Conservation (phyloP, 2,797 vertebrate species). For the Alauda arvensis region DNA sequence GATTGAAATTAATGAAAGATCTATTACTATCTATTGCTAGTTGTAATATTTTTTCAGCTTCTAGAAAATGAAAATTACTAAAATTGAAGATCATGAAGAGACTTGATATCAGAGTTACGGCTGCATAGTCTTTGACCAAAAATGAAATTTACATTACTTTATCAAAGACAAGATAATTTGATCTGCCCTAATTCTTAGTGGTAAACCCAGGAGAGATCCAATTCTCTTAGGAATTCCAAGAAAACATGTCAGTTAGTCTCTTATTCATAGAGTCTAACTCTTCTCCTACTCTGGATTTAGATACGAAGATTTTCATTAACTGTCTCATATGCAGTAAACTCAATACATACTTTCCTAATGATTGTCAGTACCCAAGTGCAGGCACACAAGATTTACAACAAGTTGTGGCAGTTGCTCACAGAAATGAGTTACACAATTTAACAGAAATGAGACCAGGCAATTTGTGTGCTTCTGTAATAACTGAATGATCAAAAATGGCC, state of each 20-base stretch:
- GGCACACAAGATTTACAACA: background rate
- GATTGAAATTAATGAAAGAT: background rate
- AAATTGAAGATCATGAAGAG: background rate
- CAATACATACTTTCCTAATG: background rate
- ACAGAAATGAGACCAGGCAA: background rate
- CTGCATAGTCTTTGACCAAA: background rate
- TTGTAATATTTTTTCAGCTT: background rate
- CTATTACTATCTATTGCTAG: background rate
- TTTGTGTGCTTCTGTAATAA: constrained; percentile 2
- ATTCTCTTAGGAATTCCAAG: background rate
- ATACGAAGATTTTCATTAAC: background rate
- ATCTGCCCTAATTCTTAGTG: background rate
- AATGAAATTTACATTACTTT: background rate
- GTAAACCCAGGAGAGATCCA: background rate
- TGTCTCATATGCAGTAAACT: background rate
- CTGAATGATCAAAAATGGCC: constrained; percentile 21
- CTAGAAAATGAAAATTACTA: background rate
- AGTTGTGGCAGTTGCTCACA: background rate
- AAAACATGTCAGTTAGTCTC: background rate
- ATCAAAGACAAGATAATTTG: background rate
- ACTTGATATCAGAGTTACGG: background rate
- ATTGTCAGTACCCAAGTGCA: background rate
- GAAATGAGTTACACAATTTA: background rate
- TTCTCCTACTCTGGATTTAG: background rate
- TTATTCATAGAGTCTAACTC: background rate